Base-by-base conservation (phyloP, 2,113 vertebrate species). In the Menidia beryllina region DNA sequence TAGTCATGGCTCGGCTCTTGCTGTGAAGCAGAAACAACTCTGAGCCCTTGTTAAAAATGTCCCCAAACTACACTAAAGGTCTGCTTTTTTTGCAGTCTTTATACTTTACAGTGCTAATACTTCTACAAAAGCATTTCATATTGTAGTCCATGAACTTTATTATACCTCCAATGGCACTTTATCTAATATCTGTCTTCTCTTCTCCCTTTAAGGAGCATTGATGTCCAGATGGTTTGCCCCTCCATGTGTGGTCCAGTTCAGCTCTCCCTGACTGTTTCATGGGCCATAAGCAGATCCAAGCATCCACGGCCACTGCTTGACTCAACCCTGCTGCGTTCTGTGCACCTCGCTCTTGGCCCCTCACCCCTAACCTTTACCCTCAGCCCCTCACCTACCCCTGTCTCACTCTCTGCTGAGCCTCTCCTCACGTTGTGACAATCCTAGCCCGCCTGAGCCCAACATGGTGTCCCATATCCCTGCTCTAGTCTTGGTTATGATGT, bases 401-500 rank as follows among this genome's bases (percentile, higher is more conserved):
- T 83, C 82, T 86, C 77, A 82, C 83, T 82, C 53, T 83, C 47
- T 57, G 36, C 47, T 65, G 82, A 83, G 61, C 62, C 41, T 68
- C 58, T 36, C 68, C 89, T 91, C 88, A 38, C 66, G 58, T 75
- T 78, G 23, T 74, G 68, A 81, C 71, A 57, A n/a, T 52, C 88
- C 88, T 86, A 81, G 81, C 51, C 84, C 80, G 81, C 75, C 65
- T 85, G 88, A 75, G 47, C 61, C 67, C 64, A 95, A 93, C 90
- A 98, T 98, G 96, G 87, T 95, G 87, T 89, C 92, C 62, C 88
- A 75, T 74, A 77, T 96, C 53, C 94, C 94, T 66, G 81, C 94
- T 76, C 87, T 98, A 81, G 86, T 94, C 14, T 74, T 98, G 90
- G 89, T 94, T 85, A 91, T 97, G 78, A 93, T 98, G 92, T 96